These are phyloP conservation scores for Patagioenas fasciata DNA, from an alignment of 2,113 vertebrate species.

Conservation along the genomic window DNA sequence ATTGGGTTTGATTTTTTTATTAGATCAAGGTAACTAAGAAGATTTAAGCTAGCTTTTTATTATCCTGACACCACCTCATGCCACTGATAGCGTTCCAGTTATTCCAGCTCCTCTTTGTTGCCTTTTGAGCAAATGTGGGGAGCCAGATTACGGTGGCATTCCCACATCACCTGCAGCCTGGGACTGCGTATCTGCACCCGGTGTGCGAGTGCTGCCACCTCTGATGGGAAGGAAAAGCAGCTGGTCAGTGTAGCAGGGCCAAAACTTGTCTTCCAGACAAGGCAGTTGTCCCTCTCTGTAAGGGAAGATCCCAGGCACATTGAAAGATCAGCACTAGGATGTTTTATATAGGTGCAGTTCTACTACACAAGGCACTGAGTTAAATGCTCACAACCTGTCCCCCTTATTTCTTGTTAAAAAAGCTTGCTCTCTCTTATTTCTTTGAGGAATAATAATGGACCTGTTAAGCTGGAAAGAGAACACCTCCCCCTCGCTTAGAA, in stretches of 20 bases:
- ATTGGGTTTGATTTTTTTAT: not conserved
- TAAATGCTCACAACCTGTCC: not conserved
- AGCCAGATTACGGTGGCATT: not conserved
- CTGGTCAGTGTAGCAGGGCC: not conserved
- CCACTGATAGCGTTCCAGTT: accelerated
- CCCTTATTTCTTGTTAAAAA: not conserved
- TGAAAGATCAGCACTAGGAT: not conserved
- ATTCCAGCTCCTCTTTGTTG: not conserved
- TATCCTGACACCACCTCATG: not conserved
- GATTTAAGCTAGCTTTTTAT: not conserved
- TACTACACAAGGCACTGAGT: not conserved
- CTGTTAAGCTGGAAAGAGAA: not conserved
- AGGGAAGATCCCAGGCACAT: not conserved
- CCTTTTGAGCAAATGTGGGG: not conserved
- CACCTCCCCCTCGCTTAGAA: not conserved
- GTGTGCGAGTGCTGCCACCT: not conserved
- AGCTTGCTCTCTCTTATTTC: not conserved
- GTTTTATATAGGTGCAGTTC: not conserved
- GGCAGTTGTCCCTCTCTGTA: not conserved
- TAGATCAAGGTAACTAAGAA: not conserved
- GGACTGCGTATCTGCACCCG: not conserved
- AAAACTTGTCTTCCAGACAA: not conserved
- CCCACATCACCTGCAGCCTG: not conserved
- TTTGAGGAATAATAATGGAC: not conserved
- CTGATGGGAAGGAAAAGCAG: not conserved